These are phyloP conservation scores for Sinocyclocheilus maitianheensis DNA, from an alignment of 2,113 vertebrate species.

Conservation along the genomic window DNA sequence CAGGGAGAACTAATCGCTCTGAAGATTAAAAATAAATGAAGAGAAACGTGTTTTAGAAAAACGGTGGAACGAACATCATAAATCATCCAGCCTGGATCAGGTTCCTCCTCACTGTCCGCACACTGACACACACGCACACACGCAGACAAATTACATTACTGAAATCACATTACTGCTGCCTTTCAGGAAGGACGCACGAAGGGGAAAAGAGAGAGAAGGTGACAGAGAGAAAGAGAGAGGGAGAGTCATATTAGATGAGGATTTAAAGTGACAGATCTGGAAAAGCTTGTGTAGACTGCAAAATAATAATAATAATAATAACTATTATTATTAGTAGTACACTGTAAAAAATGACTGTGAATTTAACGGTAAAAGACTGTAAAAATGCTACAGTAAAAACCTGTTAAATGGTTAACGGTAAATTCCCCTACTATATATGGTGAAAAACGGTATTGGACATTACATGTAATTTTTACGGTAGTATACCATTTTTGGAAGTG, in stretches of 20 bases:
- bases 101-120: constrained; percentile 78
- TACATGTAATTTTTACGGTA: no score
- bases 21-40: constrained; percentile 95
- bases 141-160: constrained; percentile 62
- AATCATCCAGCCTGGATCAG: constrained; percentile 82
- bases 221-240: constrained; percentile 23
- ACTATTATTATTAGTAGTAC: no score
- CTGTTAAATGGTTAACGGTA: no score
- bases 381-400: no score
- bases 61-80: constrained; percentile 80
- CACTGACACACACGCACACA: constrained; percentile 67
- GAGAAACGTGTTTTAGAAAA: constrained; percentile 88
- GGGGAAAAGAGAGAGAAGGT: constrained; percentile 48
- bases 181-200: constrained; percentile 56
- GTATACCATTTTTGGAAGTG: no score
- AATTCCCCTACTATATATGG: no score
- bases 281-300: background rate
- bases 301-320: background rate
- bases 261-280: background rate
- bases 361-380: no score
- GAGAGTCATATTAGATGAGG: background rate
- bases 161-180: constrained; percentile 63
- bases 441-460: no score
- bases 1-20: constrained; percentile 92
- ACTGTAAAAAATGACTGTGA: no score